Conservation (phyloP, 1,140 invertebrate genomes). For the Anadara kagoshimensis region DNA sequence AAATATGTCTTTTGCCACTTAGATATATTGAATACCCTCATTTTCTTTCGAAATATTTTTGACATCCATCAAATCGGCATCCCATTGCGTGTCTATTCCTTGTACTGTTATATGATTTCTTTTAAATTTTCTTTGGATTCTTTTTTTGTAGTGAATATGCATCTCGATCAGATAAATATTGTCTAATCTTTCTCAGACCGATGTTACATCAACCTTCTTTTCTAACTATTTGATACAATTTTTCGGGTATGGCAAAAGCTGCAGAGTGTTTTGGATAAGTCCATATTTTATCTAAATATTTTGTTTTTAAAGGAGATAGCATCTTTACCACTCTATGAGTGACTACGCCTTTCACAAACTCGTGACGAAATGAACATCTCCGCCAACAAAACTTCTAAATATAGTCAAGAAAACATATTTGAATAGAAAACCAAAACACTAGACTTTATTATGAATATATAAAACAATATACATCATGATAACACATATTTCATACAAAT, state of each 20-base stretch:
- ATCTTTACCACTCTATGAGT: not conserved
- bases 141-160: no score
- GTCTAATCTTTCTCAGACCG: conserved; percentile 11
- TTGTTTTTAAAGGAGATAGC: not conserved
- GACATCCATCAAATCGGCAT: conserved; percentile 26
- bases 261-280: no score
- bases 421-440: not conserved
- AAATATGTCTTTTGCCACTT: conserved; percentile 25
- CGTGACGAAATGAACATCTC: no score
- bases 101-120: conserved; percentile 6
- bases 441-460: not conserved
- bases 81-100: conserved; percentile 8
- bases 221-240: conserved; percentile 2
- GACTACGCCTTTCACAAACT: no score
- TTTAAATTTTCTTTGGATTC: no score
- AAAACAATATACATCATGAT: no score
- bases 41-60: conserved; percentile 28
- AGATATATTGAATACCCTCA: no score
- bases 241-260: conserved; percentile 7
- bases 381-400: not conserved
- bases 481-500: no score
- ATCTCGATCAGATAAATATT: no score
- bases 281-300: conserved; percentile 11
- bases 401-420: not conserved
- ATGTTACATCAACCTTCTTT: conserved; percentile 12